Evolutionary conservation across 2,113 vertebrate species (phyloP).

Genomic region (Coregonus clupeaformis): DNA sequence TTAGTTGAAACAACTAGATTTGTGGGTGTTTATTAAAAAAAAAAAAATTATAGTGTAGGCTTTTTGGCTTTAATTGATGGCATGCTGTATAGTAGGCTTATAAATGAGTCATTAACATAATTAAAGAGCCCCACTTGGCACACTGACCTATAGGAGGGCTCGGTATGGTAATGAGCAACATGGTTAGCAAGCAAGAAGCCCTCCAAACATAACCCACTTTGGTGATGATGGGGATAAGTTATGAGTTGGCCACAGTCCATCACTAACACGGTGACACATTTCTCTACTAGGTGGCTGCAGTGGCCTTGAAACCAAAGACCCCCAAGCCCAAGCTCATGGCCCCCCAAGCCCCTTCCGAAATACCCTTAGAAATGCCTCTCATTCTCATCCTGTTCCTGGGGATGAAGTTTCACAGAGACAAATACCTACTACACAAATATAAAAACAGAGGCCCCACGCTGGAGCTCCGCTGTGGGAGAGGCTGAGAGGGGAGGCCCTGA

Average conservation of each 20-base stretch:
- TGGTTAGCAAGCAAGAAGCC: background rate
- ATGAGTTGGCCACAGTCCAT: background rate
- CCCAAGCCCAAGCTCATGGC: background rate
- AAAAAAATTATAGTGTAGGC: background rate
- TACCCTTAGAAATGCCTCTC: conserved; percentile 27
- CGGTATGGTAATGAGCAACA: background rate
- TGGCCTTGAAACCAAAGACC: conserved; percentile 36
- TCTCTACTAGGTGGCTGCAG: conserved; percentile 4
- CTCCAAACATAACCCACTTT: conserved; percentile 22
- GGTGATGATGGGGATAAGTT: conserved; percentile 8
- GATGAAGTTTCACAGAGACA: conserved; percentile 15
- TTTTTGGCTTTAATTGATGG: background rate
- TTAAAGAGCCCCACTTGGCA: background rate
- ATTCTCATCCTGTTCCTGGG: conserved; percentile 16
- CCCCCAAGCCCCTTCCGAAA: conserved; percentile 6
- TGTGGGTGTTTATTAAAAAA: too few species aligned
- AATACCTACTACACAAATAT: conserved; percentile 23
- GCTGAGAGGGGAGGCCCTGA: background rate
- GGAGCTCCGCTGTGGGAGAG: background rate
- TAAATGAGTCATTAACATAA: background rate
- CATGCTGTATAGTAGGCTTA: background rate
- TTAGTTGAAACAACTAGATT: too few species aligned
- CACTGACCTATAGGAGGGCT: too few species aligned
- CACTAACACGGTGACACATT: conserved; percentile 20
- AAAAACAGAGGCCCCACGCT: background rate